Evolutionary conservation across 2,888 invertebrate species (phyloP).

Genomic region (Acrocyrtus sp.): DNA sequence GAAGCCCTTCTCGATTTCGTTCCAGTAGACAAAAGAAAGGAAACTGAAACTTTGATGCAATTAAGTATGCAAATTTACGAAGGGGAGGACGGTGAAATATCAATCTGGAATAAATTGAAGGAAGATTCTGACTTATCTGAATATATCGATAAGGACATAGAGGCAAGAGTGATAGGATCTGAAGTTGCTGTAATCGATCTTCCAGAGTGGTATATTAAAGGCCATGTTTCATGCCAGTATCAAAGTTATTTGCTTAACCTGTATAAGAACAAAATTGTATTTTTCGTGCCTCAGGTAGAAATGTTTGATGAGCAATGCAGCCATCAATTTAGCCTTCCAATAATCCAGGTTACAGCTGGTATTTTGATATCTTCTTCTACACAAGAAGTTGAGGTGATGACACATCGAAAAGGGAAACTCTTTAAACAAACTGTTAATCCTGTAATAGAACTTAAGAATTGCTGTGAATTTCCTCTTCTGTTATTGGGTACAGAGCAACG

Average conservation of each 20-base stretch:
- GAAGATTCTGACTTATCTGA: conserved; percentile 8
- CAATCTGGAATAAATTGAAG: conserved; percentile 32
- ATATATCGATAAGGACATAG: conserved; percentile 55
- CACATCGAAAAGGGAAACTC: conserved; percentile 26
- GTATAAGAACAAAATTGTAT: conserved; percentile 65
- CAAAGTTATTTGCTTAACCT: conserved; percentile 78
- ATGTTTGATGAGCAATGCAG: conserved; percentile 26
- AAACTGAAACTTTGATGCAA: conserved; percentile 57
- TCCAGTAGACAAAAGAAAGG: conserved; percentile 60
- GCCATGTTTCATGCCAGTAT: conserved; percentile 72
- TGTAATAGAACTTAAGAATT: neutral
- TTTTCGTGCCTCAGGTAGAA: conserved; percentile 56
- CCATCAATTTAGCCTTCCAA: conserved; percentile 53
- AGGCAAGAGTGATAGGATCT: conserved; percentile 12
- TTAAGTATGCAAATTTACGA: conserved; percentile 64
- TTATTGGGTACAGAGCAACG: neutral
- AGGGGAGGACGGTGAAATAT: conserved; percentile 53
- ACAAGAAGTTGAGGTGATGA: conserved; percentile 27
- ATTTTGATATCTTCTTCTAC: conserved; percentile 46
- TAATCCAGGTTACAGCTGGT: conserved; percentile 58
- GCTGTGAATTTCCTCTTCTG: conserved; percentile 8
- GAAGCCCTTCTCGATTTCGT: conserved; percentile 67
- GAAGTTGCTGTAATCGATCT: conserved; percentile 54
- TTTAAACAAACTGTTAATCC: neutral
- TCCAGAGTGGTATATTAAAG: conserved; percentile 76